Evolutionary conservation across 2,888 invertebrate genomes (phyloP).

Genomic region (Xanthorhoe designata): DNA sequence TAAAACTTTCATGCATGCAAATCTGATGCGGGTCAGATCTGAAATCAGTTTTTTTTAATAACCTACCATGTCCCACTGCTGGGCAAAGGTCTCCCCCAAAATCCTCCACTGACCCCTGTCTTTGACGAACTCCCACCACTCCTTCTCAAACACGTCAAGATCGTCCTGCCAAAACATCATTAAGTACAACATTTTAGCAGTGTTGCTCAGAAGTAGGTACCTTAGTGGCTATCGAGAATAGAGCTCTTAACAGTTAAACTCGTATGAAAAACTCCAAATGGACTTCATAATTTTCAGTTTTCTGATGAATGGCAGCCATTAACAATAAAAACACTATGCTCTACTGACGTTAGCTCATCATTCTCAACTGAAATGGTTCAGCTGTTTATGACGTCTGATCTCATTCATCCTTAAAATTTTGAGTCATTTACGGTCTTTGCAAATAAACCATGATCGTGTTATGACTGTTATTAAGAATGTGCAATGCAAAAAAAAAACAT

Average conservation of each 20-base stretch:
- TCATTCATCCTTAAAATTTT: constrained; percentile 20
- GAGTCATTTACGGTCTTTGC: constrained; percentile 44
- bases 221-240: not conserved
- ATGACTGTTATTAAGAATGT: too few species aligned
- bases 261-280: not conserved
- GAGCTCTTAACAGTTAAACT: not conserved
- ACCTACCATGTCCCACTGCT: too few species aligned
- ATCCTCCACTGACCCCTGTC: too few species aligned
- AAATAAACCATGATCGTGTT: too few species aligned
- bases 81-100: too few species aligned
- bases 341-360: not conserved
- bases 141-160: too few species aligned
- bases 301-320: not conserved
- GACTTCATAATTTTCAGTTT: not conserved
- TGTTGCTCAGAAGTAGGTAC: not conserved
- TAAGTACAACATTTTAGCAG: too few species aligned
- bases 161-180: too few species aligned
- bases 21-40: constrained; percentile 12
- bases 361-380: constrained; percentile 15
- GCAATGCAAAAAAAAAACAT: too few species aligned
- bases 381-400: constrained; percentile 21
- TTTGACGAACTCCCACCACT: too few species aligned
- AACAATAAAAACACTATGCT: constrained; percentile 4
- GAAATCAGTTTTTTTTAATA: too few species aligned
- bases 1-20: constrained; percentile 1